A percentile compares a stretch with the other conserved stretches of the same genome.
Conservation (phyloP, 1,140 invertebrate genomes). For the Bradysia coprophila region DNA sequence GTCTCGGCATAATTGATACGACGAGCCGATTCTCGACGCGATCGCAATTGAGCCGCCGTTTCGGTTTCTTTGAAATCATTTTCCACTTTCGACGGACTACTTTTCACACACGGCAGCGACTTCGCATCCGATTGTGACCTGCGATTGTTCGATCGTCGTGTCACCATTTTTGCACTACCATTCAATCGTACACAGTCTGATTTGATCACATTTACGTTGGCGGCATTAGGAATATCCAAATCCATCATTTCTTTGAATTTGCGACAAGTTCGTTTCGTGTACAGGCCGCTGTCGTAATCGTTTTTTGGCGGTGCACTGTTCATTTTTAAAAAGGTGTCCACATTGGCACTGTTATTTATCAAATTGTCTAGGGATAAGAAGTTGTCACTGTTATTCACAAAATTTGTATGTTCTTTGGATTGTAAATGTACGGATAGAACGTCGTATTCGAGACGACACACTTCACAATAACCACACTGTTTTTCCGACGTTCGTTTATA, state of each 20-base stretch:
- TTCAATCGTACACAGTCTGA: neutral
- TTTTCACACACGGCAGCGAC: too few species aligned
- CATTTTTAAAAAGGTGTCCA: slow-evolving; percentile 32
- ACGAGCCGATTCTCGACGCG: slow-evolving; percentile 7
- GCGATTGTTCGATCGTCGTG: neutral
- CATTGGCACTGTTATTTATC: slow-evolving; percentile 37
- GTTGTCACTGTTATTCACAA: slow-evolving; percentile 48
- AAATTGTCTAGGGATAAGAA: slow-evolving; percentile 46
- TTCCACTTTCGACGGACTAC: neutral
- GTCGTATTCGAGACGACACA: slow-evolving; percentile 49
- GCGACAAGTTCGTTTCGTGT: neutral
- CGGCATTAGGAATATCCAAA: neutral
- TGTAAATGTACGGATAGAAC: slow-evolving; percentile 43
- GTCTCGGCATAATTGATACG: slow-evolving; percentile 10
- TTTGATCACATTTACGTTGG: neutral
- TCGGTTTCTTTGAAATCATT: neutral
- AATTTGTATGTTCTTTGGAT: slow-evolving; percentile 47
- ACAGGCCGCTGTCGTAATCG: neutral
- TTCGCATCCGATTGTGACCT: too few species aligned
- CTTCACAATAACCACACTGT: slow-evolving; percentile 50
- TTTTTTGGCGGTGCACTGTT: neutral
- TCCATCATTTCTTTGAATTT: neutral
- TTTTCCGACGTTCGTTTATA: slow-evolving; percentile 12
- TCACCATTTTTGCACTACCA: neutral
- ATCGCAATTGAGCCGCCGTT: neutral